Evolutionary conservation across 2,888 invertebrate genomes (phyloP).

Genomic region (Trichopoda pennipes): DNA sequence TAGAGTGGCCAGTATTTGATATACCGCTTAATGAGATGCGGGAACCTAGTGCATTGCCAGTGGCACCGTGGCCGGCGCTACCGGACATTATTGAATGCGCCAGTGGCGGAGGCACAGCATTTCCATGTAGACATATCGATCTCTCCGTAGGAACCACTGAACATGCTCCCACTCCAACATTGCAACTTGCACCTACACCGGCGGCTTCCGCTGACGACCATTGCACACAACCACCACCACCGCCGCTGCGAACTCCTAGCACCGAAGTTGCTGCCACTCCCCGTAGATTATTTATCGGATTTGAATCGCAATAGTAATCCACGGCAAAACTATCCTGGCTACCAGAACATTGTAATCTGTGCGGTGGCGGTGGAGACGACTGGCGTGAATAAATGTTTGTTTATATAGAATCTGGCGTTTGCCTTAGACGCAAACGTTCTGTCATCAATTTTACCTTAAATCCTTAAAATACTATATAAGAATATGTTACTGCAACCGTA

Average conservation of each 20-base stretch:
- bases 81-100: conserved; percentile 80
- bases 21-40: conserved; percentile 77
- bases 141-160: conserved; percentile 74
- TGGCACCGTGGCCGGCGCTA: conserved; percentile 71
- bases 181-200: conserved; percentile 72
- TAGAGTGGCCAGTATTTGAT: conserved; percentile 76
- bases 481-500: conserved; percentile 41
- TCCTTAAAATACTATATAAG: conserved; percentile 32
- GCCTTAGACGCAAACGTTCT: conserved; percentile 39
- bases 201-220: conserved; percentile 68
- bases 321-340: conserved; percentile 82
- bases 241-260: conserved; percentile 69
- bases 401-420: conserved; percentile 69
- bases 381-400: conserved; percentile 81
- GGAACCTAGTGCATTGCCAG: conserved; percentile 74
- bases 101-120: conserved; percentile 73
- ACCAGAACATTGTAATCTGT: conserved; percentile 82
- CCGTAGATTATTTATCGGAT: conserved; percentile 68
- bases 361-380: conserved; percentile 81
- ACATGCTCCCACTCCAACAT: conserved; percentile 74
- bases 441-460: conserved; percentile 12
- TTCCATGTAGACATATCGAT: conserved; percentile 68
- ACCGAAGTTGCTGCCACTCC: conserved; percentile 71
- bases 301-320: conserved; percentile 81
- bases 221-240: conserved; percentile 69